Conservation (phyloP, 2,797 vertebrate genomes). For the Gephyroberyx darwinii region DNA sequence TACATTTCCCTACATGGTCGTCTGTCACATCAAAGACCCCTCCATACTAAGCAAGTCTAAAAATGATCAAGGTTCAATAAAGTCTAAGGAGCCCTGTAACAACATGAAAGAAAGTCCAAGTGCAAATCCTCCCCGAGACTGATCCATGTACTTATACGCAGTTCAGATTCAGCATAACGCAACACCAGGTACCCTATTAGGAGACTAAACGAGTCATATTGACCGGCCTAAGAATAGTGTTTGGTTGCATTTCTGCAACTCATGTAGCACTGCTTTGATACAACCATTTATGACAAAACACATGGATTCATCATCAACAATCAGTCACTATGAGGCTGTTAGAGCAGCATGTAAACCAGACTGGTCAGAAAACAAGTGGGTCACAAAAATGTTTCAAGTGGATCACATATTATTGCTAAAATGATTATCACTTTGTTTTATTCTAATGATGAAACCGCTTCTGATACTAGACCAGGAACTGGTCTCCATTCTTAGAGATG, state of each 20-base stretch:
- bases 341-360: constrained; percentile 71
- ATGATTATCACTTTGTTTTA: constrained; percentile 74
- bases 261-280: constrained; percentile 48
- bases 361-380: constrained; percentile 64
- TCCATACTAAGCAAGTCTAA: background rate
- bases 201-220: constrained; percentile 61
- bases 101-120: constrained; percentile 66
- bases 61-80: constrained; percentile 13
- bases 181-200: constrained; percentile 44
- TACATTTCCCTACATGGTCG: constrained; percentile 36
- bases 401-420: constrained; percentile 81
- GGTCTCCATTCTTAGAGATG: constrained; percentile 63
- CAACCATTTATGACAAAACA: constrained; percentile 62
- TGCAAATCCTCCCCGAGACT: constrained; percentile 76
- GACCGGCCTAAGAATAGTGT: constrained; percentile 59
- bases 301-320: constrained; percentile 39
- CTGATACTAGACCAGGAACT: constrained; percentile 67
- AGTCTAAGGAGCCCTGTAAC: constrained; percentile 33
- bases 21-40: constrained; percentile 25
- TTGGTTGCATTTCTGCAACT: constrained; percentile 56
- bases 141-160: constrained; percentile 63
- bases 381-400: constrained; percentile 64
- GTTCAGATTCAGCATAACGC: constrained; percentile 63
- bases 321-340: constrained; percentile 58
- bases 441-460: constrained; percentile 63